Conservation (phyloP, 2,888 invertebrate genomes). For the Trilocha varians region DNA sequence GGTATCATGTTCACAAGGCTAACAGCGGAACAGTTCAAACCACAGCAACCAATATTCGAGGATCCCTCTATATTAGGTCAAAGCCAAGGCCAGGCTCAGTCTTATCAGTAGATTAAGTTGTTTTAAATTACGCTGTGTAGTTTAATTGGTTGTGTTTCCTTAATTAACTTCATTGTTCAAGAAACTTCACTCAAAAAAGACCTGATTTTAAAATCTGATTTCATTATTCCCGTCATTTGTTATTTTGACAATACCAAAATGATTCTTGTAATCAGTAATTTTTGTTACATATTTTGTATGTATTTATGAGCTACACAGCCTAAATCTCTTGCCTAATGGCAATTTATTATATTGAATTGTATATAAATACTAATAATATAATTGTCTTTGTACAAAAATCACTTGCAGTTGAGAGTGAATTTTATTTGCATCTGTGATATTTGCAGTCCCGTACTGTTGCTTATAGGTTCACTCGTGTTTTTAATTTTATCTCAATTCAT, state of each 20-base stretch:
- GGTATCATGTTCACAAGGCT: conserved; percentile 94
- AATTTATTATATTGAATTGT: not conserved
- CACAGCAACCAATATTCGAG: conserved; percentile 82
- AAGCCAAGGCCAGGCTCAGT: conserved; percentile 41
- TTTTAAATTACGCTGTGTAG: conserved; percentile 6
- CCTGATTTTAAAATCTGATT: too few species aligned
- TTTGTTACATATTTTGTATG: too few species aligned
- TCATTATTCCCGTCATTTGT: too few species aligned
- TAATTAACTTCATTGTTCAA: not conserved
- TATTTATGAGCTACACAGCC: not conserved
- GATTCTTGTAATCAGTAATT: too few species aligned
- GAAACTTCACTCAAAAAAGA: not conserved
- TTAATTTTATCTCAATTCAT: conserved; percentile 11
- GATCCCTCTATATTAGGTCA: conserved; percentile 84
- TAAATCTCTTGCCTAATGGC: not conserved
- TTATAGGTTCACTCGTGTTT: conserved; percentile 40
- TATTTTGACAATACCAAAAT: too few species aligned
- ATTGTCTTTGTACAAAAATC: not conserved
- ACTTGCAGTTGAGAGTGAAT: conserved; percentile 25
- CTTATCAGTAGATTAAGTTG: conserved; percentile 40
- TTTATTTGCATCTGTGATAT: conserved; percentile 67
- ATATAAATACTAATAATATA: not conserved
- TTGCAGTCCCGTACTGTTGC: conserved; percentile 58
- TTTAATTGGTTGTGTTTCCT: not conserved
- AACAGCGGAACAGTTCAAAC: conserved; percentile 94